Conservation (phyloP, 2,113 vertebrate genomes). For the Nyctereutes procyonoides region DNA sequence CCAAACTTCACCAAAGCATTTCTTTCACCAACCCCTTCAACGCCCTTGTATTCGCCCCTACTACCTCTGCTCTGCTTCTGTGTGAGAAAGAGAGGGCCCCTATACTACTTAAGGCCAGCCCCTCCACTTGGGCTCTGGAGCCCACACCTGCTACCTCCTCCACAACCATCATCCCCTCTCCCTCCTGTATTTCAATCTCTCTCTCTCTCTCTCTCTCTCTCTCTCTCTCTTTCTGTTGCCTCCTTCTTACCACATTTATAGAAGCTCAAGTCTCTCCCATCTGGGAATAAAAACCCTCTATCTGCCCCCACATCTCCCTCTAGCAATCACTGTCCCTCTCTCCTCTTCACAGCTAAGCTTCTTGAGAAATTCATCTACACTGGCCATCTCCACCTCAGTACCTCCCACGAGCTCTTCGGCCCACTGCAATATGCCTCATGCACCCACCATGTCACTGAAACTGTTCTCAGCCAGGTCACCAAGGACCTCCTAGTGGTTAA, state of each 20-base stretch:
- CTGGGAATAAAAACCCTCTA: conserved; percentile 76
- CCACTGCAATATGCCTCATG: conserved; percentile 77
- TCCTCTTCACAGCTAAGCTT: conserved; percentile 72
- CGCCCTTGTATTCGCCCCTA: neutral
- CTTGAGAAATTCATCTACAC: conserved; percentile 76
- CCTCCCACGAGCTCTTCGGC: conserved; percentile 76
- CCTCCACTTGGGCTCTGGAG: conserved; percentile 30
- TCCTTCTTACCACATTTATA: conserved; percentile 79
- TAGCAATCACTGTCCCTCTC: conserved; percentile 71
- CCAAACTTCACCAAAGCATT: conserved; percentile 32
- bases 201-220: conserved; percentile 64
- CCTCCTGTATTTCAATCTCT: conserved; percentile 68
- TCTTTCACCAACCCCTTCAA: conserved; percentile 1
- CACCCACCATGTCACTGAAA: conserved; percentile 60
- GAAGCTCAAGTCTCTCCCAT: conserved; percentile 77
- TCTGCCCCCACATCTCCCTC: conserved; percentile 77
- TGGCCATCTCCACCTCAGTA: conserved; percentile 75
- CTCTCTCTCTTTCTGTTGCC: conserved; percentile 66
- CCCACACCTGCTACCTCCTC: conserved; percentile 61
- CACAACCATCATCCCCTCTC: conserved; percentile 64
- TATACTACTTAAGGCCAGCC: conserved; percentile 59
- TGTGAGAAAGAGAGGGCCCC: conserved; percentile 23
- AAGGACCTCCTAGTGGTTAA: conserved; percentile 69
- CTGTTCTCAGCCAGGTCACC: conserved; percentile 65
- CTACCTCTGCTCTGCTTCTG: conserved; percentile 3